Evolutionary conservation across 1,140 invertebrate genomes (phyloP).

Genomic region (Bombus polaris): DNA sequence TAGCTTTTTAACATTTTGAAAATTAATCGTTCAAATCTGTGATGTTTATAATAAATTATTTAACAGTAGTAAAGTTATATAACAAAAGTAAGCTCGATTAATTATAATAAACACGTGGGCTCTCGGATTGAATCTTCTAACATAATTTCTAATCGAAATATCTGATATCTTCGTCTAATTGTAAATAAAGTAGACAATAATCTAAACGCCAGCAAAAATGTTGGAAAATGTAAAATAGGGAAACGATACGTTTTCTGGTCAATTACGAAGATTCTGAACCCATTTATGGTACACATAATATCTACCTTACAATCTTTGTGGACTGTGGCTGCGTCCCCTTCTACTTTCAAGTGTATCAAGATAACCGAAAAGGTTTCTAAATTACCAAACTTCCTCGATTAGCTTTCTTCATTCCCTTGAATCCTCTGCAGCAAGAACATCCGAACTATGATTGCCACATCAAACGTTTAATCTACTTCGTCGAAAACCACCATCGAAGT

Average conservation of each 20-base stretch:
- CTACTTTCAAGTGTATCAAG: constrained; percentile 1
- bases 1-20: too few relatives aligned
- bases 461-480: neutral
- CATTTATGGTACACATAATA: neutral
- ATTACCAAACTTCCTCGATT: constrained; percentile 12
- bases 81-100: too few relatives aligned
- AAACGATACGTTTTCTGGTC: neutral
- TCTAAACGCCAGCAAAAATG: too few relatives aligned
- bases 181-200: too few relatives aligned
- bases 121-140: too few relatives aligned
- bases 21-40: too few relatives aligned
- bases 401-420: constrained; percentile 6
- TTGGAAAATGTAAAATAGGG: too few relatives aligned
- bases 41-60: too few relatives aligned
- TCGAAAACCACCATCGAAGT: neutral
- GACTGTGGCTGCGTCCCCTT: neutral
- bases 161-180: too few relatives aligned
- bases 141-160: too few relatives aligned
- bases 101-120: too few relatives aligned
- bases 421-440: neutral
- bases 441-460: neutral
- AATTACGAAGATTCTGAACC: neutral
- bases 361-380: neutral
- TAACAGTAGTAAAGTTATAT: too few relatives aligned
- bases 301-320: neutral